Evolutionary conservation across 2,113 vertebrate species (phyloP), one percentile per base, ranked within the genome.

Genomic region (Brevimyrus niger): DNA sequence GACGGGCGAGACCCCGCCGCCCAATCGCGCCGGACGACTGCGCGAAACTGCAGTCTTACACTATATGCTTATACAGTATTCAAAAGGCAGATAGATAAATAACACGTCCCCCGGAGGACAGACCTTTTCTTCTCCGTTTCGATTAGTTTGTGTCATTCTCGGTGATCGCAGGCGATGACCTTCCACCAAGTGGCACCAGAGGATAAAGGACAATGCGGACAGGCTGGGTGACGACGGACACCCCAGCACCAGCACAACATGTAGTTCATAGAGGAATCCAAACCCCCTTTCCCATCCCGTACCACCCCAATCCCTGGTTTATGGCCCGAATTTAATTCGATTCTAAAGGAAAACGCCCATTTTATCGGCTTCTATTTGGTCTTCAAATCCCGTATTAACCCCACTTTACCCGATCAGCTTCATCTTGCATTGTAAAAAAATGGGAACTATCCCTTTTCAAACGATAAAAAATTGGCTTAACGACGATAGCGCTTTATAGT

Each of bases 101-200:
- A n/a, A 46, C 31, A 76, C 38, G 69, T 19, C 19, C 35, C 53
- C 4, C 42, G 44, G 47, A 35, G 44, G 88, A 89, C 89, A 55
- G 19, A 42, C 15, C 17, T n/a, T 48, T 86, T 83, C 89, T 86
- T 76, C 47, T 50, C 38, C 86, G 92, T 93, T 94, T 94, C 95
- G 94, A 95, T 93, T 92, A 94, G 94, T 95, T 93, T 94, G 92
- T 95, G 95, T 95, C 91, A 93, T 94, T 94, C 94, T 92, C 93
- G 94, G 94, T 89, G 93, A 93, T 94, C 93, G 93, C 93, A 89
- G 94, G 93, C 93, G 92, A 93, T 90, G 94, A 92, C 91, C 93
- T 93, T 94, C 95, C 95, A 95, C 94, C 94, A 95, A 94, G 95
- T 96, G 95, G 95, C 95, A 95, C 95, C 95, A 94, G 93, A 95